Evolutionary conservation across 2,797 vertebrate species (phyloP).

Genomic region (Tragelaphus eurycerus): DNA sequence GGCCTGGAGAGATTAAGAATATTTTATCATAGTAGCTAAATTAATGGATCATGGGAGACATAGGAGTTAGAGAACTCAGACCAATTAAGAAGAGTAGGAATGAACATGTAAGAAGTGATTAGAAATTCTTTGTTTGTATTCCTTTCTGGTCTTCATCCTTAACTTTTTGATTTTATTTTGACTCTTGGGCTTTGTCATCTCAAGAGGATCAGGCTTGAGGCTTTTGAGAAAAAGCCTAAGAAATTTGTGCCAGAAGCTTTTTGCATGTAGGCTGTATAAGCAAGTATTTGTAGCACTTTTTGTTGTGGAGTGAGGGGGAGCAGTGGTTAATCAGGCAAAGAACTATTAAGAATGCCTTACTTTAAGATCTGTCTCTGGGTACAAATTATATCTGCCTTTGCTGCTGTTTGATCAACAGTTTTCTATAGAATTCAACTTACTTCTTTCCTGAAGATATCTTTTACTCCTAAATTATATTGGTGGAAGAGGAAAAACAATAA

Average conservation of each 20-base stretch:
- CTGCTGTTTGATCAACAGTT: slow-evolving; percentile 25
- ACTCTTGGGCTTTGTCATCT: slow-evolving; percentile 34
- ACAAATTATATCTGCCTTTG: neutral
- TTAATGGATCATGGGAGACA: neutral
- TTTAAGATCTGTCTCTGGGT: neutral
- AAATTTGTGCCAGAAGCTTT: slow-evolving; percentile 22
- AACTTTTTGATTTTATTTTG: slow-evolving; percentile 32
- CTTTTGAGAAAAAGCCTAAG: neutral
- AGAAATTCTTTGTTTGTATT: slow-evolving; percentile 11
- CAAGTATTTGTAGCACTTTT: slow-evolving; percentile 5
- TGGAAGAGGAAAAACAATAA: neutral
- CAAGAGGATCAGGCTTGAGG: neutral
- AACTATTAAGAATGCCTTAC: neutral
- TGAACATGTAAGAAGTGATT: neutral
- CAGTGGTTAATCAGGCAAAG: neutral
- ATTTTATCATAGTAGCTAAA: slow-evolving; percentile 17
- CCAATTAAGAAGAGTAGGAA: slow-evolving; percentile 18
- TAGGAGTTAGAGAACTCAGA: neutral
- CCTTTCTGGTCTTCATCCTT: slow-evolving; percentile 8
- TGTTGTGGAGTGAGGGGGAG: neutral
- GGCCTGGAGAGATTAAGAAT: slow-evolving; percentile 1
- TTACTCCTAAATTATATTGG: neutral
- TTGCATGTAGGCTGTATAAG: neutral
- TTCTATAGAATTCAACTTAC: neutral
- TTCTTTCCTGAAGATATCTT: slow-evolving; percentile 9